These are phyloP conservation scores for Gandaritis pyraliata DNA, from an alignment of 2,888 invertebrate genomes.

Conservation along the genomic window DNA sequence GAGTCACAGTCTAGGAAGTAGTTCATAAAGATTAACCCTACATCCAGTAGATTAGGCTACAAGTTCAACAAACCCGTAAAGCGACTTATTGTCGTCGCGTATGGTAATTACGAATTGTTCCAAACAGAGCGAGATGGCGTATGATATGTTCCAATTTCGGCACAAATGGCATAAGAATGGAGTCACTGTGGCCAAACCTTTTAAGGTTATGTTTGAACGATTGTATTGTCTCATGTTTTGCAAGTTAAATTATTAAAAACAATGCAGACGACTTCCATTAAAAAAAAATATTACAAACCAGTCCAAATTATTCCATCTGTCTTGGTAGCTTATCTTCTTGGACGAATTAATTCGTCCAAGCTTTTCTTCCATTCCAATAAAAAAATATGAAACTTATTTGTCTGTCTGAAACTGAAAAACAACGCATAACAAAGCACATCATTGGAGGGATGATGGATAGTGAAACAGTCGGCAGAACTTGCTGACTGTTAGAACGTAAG, in stretches of 20 bases:
- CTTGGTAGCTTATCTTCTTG: too few species aligned
- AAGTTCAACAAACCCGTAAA: slow-evolving; percentile 7
- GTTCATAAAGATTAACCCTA: slow-evolving; percentile 2
- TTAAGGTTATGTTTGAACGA: slow-evolving; percentile 2
- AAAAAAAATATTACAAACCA: background rate
- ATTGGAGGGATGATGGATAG: too few species aligned
- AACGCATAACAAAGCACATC: too few species aligned
- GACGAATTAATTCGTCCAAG: too few species aligned
- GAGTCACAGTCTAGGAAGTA: too few species aligned
- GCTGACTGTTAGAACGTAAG: too few species aligned
- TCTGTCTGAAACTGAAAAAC: too few species aligned
- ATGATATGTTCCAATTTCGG: slow-evolving; percentile 7
- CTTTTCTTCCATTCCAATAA: too few species aligned
- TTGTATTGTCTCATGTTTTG: background rate
- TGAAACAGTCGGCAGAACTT: too few species aligned
- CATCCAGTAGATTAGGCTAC: slow-evolving; percentile 2
- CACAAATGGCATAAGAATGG: slow-evolving; percentile 14
- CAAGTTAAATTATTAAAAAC: slow-evolving; percentile 4
- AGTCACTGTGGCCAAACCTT: background rate
- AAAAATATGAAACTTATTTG: too few species aligned
- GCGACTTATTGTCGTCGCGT: background rate
- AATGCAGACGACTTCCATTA: background rate
- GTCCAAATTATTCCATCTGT: too few species aligned
- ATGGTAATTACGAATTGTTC: slow-evolving; percentile 23
- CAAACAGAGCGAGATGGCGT: slow-evolving; percentile 11